Conservation (phyloP, 1,140 invertebrate genomes). For the Antheraea mylitta region DNA sequence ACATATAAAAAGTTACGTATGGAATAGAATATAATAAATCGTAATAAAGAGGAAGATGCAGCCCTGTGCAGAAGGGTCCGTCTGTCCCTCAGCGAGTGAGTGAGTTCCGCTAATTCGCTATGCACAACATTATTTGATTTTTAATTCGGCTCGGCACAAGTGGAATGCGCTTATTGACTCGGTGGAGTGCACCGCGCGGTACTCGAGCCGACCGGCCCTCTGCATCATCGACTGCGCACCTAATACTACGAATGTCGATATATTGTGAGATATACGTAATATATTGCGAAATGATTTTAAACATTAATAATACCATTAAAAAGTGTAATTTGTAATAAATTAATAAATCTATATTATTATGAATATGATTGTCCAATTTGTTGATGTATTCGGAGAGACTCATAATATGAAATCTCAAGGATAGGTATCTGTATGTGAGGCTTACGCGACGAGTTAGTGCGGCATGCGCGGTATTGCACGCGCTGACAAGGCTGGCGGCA, state of each 20-base stretch:
- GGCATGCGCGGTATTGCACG: constrained; percentile 24
- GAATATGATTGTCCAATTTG: no score
- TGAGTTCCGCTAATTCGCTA: constrained; percentile 47
- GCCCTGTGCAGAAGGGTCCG: constrained; percentile 1
- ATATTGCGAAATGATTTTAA: no score
- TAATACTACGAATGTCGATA: not conserved
- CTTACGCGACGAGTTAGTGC: not conserved
- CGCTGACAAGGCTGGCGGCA: no score
- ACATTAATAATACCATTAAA: no score
- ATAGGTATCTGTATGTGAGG: no score
- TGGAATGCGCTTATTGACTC: constrained; percentile 61
- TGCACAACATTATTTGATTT: constrained; percentile 74
- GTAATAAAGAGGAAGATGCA: not conserved
- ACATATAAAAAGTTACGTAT: no score
- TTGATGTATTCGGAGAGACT: no score
- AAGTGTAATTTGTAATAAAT: no score
- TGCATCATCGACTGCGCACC: not conserved
- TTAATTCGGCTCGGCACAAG: constrained; percentile 60
- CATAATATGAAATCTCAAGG: no score
- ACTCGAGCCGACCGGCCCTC: constrained; percentile 7
- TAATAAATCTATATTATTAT: no score
- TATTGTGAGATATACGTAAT: no score
- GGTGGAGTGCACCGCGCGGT: constrained; percentile 16
- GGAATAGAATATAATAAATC: not conserved
- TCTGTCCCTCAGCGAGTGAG: not conserved